Conservation (phyloP, 1,140 invertebrate genomes). For the Eupristina koningsbergeri region DNA sequence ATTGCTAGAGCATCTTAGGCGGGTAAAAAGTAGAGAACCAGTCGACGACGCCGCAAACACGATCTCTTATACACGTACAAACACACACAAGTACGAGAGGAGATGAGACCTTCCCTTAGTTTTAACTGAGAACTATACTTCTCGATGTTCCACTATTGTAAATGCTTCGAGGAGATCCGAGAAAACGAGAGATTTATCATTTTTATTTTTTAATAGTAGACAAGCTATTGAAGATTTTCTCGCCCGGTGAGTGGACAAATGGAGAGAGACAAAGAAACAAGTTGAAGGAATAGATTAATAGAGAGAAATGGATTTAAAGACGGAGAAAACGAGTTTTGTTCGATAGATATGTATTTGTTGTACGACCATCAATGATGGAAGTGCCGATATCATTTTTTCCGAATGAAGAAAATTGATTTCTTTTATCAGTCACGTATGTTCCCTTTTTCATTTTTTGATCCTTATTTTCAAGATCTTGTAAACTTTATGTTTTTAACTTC, state of each 20-base stretch:
- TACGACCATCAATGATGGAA: slow-evolving; percentile 21
- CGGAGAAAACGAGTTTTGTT: background rate
- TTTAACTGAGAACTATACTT: background rate
- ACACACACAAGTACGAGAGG: background rate
- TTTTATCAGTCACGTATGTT: background rate
- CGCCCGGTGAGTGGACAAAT: background rate
- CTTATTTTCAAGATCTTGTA: too few species aligned
- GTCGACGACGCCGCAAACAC: background rate
- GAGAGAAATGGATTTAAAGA: background rate
- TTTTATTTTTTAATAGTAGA: slow-evolving; percentile 58
- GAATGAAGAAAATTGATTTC: slow-evolving; percentile 6
- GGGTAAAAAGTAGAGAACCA: background rate
- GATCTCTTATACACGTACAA: background rate
- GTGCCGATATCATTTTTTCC: background rate
- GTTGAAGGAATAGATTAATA: too few species aligned
- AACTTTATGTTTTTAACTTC: too few species aligned
- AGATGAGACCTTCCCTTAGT: slow-evolving; percentile 25
- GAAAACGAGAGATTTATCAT: slow-evolving; percentile 61
- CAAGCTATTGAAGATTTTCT: background rate
- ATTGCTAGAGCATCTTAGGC: background rate
- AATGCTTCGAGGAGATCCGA: slow-evolving; percentile 61
- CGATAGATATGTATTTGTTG: background rate
- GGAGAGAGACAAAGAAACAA: background rate
- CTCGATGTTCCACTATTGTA: background rate
- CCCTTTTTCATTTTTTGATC: background rate